Percentiles rank a stretch among this genome's conserved stretches.
Evolutionary conservation across 2,888 invertebrate species (phyloP).

Genomic region (Plagodis dolabraria): DNA sequence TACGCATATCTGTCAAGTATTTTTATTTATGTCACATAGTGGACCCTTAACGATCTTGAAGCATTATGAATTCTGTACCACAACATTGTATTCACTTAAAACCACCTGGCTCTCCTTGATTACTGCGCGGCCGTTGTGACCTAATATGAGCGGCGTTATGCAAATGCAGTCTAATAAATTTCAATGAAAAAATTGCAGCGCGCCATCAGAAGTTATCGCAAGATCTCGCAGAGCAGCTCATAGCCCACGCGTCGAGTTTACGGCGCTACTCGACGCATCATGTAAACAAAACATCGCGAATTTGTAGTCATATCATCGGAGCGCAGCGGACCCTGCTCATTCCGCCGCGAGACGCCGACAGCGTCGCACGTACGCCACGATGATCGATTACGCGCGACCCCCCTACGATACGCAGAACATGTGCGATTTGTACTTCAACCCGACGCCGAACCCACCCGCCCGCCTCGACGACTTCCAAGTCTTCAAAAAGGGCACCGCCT

Average conservation of each 20-base stretch:
- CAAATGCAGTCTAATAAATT: conserved; percentile 38
- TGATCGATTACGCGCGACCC: conserved; percentile 77
- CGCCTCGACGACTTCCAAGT: conserved; percentile 80
- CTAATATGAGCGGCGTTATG: conserved; percentile 34
- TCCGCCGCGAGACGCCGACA: conserved; percentile 61
- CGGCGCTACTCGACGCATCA: conserved; percentile 40
- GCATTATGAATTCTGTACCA: conserved; percentile 16
- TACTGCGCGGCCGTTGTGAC: conserved; percentile 19
- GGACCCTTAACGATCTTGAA: not conserved
- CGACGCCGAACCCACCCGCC: conserved; percentile 68
- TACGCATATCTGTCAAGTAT: too few species aligned
- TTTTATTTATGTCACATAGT: too few species aligned
- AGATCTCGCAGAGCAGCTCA: conserved; percentile 26
- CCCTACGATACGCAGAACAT: conserved; percentile 71
- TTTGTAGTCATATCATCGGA: conserved; percentile 55
- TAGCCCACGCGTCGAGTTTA: conserved; percentile 27
- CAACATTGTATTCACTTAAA: conserved; percentile 4
- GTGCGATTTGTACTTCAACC: conserved; percentile 70
- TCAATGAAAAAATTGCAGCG: conserved; percentile 37
- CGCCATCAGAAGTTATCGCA: conserved; percentile 20
- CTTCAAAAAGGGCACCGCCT: conserved; percentile 72
- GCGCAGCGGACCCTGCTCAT: conserved; percentile 52
- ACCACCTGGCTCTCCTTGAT: conserved; percentile 33
- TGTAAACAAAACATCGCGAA: conserved; percentile 70
- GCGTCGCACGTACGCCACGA: conserved; percentile 62